Base-by-base conservation (phyloP, 2,113 vertebrate genomes). In the Bucco capensis region DNA sequence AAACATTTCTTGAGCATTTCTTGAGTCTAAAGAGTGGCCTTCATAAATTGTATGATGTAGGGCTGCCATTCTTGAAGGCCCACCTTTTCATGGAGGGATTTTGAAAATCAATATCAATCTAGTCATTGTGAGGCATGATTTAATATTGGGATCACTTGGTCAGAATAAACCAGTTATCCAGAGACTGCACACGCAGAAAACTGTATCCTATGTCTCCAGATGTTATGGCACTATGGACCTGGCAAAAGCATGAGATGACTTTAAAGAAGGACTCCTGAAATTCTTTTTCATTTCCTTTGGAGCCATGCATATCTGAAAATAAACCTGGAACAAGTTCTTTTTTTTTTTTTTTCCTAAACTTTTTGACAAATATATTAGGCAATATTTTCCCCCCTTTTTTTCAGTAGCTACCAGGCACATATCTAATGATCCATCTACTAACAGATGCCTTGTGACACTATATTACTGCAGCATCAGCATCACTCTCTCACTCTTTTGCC, bases 381-480 rank as follows among this genome's bases (percentile, higher is more conserved):
- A 96, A 96, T 42, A 44, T 49, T 70, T 40, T 35, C 7, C 4
- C 46, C 9, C 15, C 14, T 47, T 49, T 64, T 91, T 72, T 71
- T 75, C 40, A 31, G 58, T 96, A 94, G 95, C 94, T 97, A 97
- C 79, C 86, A 97, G 96, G 95, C 86, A 94, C 91, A 96, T 65
- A 96, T 96, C 69, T 96, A 98, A 98, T 98, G 97, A 98, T 97
- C 89, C 94, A 97, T 98, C 96, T 96, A 96, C 96, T 98, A 98
- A 93, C 76, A 96, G 96, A 96, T 92, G 79, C 67, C 93, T 33
- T 89, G 33, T 89, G 94, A 95, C 92, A 95, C 93, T 97, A 86
- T 96, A 96, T 97, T 96, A 97, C 94, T 88, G 83, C 77, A 92
- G 60, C 30, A 86, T 81, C 78, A 94, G 57, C 71, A 89, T 61